Evolutionary conservation across 2,888 invertebrate genomes (phyloP).

Genomic region (Trichogramma evanescens): DNA sequence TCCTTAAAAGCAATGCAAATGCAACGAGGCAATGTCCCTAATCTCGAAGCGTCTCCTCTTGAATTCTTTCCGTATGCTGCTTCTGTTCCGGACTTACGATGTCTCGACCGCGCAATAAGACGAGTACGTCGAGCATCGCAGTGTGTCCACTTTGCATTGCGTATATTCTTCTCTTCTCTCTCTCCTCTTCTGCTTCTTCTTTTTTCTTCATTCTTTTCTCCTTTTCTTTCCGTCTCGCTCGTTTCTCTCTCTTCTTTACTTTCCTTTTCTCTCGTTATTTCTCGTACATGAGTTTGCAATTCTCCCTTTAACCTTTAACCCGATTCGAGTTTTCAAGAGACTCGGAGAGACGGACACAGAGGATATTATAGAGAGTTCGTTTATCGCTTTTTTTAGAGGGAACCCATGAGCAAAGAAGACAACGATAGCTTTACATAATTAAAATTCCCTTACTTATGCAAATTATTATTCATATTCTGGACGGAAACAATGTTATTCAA

Average conservation of each 20-base stretch:
- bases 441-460: slow-evolving; percentile 3
- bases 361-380: neutral
- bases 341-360: neutral
- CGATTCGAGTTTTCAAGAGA: neutral
- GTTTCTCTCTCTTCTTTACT: no score
- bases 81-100: no score
- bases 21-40: neutral
- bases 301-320: no score
- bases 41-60: neutral
- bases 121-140: neutral
- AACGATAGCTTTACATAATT: slow-evolving; percentile 1
- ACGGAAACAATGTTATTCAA: no score
- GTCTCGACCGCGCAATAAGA: slow-evolving; percentile 1
- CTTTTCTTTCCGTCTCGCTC: no score
- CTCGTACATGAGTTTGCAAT: no score
- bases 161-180: neutral
- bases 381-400: neutral
- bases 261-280: no score
- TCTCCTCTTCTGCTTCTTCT: neutral
- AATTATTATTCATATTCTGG: neutral
- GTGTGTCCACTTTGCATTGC: neutral
- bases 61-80: slow-evolving; percentile 4
- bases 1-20: slow-evolving; percentile 16
- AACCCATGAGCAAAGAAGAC: neutral
- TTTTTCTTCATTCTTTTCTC: no score